These are phyloP conservation scores for Limonius californicus DNA, from an alignment of 1,140 invertebrate species.

Conservation along the genomic window DNA sequence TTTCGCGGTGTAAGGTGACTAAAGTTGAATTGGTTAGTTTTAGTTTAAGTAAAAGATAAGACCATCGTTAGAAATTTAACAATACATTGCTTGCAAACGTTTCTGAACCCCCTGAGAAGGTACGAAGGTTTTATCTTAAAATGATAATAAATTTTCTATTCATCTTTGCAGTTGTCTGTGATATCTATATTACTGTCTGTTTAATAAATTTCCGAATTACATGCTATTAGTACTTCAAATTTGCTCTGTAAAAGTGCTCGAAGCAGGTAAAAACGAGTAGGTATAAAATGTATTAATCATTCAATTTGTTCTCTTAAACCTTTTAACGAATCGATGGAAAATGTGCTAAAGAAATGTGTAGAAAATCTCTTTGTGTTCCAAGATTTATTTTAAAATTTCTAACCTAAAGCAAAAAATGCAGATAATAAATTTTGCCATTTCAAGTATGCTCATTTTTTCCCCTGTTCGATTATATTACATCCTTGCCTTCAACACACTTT, in stretches of 20 bases:
- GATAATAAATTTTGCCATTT: neutral
- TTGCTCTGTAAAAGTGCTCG: neutral
- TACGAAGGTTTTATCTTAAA: conserved; percentile 6
- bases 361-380: too few relatives aligned
- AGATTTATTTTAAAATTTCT: neutral
- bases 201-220: conserved; percentile 27
- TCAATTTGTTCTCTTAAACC: too few relatives aligned
- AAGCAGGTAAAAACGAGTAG: too few relatives aligned
- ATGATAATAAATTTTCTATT: conserved; percentile 20
- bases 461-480: too few relatives aligned
- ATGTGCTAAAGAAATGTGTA: too few relatives aligned
- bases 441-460: neutral
- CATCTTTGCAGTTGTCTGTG: conserved; percentile 40
- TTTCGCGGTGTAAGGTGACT: neutral
- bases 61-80: neutral
- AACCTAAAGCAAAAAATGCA: conserved; percentile 7
- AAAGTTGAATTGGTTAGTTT: neutral
- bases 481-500: too few relatives aligned
- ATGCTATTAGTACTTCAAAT: conserved; percentile 13
- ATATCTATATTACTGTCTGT: conserved; percentile 38
- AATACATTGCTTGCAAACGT: neutral
- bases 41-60: neutral
- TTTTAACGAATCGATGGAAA: too few relatives aligned
- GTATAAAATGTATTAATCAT: too few relatives aligned
- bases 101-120: neutral